phyloP scores from a whole-genome alignment of 2,113 vertebrate genomes.

The Raja brachyura region DNA sequence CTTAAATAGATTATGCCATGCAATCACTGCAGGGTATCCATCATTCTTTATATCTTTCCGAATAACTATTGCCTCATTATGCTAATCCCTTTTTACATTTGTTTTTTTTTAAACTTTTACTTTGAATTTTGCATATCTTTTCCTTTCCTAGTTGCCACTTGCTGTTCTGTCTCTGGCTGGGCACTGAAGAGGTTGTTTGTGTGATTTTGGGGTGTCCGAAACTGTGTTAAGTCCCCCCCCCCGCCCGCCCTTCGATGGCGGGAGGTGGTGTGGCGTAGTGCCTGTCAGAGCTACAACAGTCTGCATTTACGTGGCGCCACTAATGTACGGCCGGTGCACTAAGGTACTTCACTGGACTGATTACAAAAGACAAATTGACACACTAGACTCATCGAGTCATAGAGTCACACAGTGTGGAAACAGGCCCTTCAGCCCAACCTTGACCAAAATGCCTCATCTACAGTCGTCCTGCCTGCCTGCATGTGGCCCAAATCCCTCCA shows the following conservation, averaged over 20 bases:
- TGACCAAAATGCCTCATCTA: no score
- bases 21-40: slow-evolving; percentile 26
- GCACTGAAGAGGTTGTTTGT: no score
- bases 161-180: not conserved
- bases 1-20: slow-evolving; percentile 26
- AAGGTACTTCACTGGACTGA: not conserved
- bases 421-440: no score
- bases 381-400: no score
- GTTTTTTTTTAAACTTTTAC: not conserved
- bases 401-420: no score
- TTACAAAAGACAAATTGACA: not conserved
- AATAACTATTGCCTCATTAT: slow-evolving; percentile 32
- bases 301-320: not conserved
- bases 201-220: not conserved
- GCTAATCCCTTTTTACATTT: slow-evolving; percentile 14
- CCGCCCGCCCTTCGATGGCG: no score
- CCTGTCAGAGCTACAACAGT: not conserved
- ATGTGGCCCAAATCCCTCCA: no score
- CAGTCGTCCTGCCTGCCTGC: no score
- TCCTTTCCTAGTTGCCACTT: not conserved
- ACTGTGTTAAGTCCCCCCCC: not conserved
- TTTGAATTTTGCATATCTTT: not conserved
- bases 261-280: not conserved
- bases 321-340: no score
- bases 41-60: slow-evolving; percentile 28